A percentile compares a stretch with the other conserved stretches of the same genome.
Evolutionary conservation across 2,797 vertebrate species (phyloP).

Genomic region (Epinephelus malabaricus): DNA sequence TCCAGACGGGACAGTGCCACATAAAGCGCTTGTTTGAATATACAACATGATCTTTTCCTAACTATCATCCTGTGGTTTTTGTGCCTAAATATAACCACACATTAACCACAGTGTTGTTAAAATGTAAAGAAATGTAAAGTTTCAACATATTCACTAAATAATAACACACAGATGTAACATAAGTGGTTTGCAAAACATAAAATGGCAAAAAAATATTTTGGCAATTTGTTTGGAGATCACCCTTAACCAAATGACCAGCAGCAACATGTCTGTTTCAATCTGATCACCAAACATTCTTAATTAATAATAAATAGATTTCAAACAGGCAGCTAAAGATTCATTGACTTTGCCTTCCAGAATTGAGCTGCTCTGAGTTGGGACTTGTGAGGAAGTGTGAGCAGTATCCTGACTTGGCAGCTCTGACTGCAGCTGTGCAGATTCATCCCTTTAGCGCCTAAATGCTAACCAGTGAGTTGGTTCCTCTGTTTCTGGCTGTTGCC

Average conservation of each 20-base stretch:
- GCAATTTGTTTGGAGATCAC: not conserved
- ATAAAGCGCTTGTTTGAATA: too few relatives aligned
- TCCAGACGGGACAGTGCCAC: too few relatives aligned
- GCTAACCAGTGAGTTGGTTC: constrained; percentile 30
- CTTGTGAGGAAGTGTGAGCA: not conserved
- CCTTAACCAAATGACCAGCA: not conserved
- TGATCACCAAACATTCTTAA: constrained; percentile 5
- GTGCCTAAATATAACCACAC: too few relatives aligned
- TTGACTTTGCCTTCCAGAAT: constrained; percentile 6
- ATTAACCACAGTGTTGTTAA: too few relatives aligned
- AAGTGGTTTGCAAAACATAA: too few relatives aligned
- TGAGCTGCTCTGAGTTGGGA: not conserved
- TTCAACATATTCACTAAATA: too few relatives aligned
- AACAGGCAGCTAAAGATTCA: not conserved
- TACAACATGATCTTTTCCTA: too few relatives aligned
- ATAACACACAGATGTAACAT: too few relatives aligned
- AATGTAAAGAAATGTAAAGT: too few relatives aligned
- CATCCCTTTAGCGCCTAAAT: constrained; percentile 31
- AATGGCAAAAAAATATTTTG: too few relatives aligned
- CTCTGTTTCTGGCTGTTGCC: constrained; percentile 23
- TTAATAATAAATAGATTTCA: constrained; percentile 14
- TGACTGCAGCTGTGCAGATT: constrained; percentile 29
- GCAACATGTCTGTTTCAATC: constrained; percentile 16
- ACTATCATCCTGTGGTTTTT: too few relatives aligned
- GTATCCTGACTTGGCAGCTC: constrained; percentile 36